phyloP scores from a whole-genome alignment of 2,888 invertebrate genomes.

The Cremastinae sp. region DNA sequence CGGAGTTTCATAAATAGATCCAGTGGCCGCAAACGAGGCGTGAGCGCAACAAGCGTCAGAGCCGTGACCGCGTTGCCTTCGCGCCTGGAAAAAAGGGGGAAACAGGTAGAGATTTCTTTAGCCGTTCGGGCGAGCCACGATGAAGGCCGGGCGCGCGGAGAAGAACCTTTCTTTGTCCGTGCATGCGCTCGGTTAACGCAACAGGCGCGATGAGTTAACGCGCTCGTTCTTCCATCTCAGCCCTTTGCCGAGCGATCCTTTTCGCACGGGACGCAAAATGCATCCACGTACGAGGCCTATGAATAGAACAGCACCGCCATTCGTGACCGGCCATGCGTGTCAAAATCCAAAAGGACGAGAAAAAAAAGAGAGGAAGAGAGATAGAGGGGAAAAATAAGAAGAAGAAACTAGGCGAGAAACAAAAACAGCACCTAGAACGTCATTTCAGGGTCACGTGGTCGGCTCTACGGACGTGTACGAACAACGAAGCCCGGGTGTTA shows the following conservation, averaged over 20 bases:
- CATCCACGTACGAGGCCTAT: constrained; percentile 3
- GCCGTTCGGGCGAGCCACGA: constrained; percentile 30
- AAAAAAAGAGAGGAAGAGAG: too few relatives aligned
- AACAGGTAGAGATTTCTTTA: constrained; percentile 42
- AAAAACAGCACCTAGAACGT: too few relatives aligned
- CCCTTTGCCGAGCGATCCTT: constrained; percentile 27
- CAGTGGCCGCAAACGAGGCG: constrained; percentile 20
- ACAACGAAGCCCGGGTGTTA: constrained; percentile 21
- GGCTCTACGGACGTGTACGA: neutral
- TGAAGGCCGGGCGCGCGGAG: constrained; percentile 48
- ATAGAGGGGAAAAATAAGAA: too few relatives aligned
- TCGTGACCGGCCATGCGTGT: neutral
- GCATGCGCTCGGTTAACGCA: constrained; percentile 34
- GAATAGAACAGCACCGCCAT: constrained; percentile 23
- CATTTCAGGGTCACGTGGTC: neutral
- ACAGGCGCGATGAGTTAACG: constrained; percentile 42
- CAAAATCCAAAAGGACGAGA: too few relatives aligned
- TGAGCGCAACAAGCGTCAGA: constrained; percentile 23
- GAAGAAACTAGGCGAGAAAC: too few relatives aligned
- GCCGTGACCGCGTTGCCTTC: constrained; percentile 23
- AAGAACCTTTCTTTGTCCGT: constrained; percentile 43
- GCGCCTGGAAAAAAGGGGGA: constrained; percentile 33
- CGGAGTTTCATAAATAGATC: constrained; percentile 28
- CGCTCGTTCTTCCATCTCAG: constrained; percentile 47
- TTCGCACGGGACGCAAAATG: constrained; percentile 11